Evolutionary conservation across 2,888 invertebrate genomes (phyloP), one percentile per base, ranked within the genome.

Genomic region (Linhomoeus sp.): DNA sequence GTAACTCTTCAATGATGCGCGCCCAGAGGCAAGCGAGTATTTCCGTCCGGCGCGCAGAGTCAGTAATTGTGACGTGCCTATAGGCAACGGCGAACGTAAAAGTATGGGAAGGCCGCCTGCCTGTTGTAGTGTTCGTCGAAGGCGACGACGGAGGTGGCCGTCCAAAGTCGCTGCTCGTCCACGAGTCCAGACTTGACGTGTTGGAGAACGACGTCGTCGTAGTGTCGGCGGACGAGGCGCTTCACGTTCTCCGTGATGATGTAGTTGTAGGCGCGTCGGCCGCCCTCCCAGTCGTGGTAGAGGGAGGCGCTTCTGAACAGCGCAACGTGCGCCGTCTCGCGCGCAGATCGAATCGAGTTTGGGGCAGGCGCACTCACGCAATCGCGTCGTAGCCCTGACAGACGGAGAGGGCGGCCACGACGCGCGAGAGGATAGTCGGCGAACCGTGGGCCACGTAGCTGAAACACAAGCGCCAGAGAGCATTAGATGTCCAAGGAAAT

Each of bases 371-470:
- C n/a, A 76, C 80, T 76, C 71, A 87, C 85, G 79, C 79, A 50
- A 80, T 77, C 40, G 85, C 85, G 67, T 84, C 81, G 67, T 88
- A 90, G 58, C 88, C 88, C 69, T 88, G 88, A 65, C 88, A 87
- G 61, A 88, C 80, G 33, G 87, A 86, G 58, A 90, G 78, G 26
- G 79, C 88, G 45, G 84, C 85, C 57, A 87, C 78, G 48, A 88
- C 78, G 61, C 77, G 36, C 2, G 19, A 2, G 15, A 15, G 19
- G 24, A 41, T n/a, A 3, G n/a, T 46, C 22, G 25, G 47, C 40
- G 33, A 19, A 3, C 19, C 23, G 5, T 19, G 20, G 3, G 14
- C 58, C 9, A 33, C 5, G 15, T 25, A 20, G n/a, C n/a, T n/a
- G n/a, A n/a, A n/a, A n/a, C n/a, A n/a, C n/a, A n/a, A n/a, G n/a